These are phyloP conservation scores for Rhodophaea formosa DNA, from an alignment of 2,888 invertebrate species.

Conservation along the genomic window DNA sequence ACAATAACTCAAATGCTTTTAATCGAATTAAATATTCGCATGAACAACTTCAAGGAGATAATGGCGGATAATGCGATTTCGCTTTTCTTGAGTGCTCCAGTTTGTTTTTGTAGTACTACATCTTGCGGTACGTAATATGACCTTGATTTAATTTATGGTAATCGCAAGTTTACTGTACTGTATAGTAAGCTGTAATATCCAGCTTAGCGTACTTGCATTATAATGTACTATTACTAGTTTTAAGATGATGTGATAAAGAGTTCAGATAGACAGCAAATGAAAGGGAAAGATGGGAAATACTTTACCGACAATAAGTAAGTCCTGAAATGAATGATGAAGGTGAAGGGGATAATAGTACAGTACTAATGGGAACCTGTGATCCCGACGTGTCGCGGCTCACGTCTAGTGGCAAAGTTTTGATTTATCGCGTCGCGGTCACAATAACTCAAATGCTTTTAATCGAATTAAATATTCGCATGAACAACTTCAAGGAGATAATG, in stretches of 20 bases:
- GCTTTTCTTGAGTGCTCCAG: slow-evolving; percentile 11
- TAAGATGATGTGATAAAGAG: no score
- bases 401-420: slow-evolving; percentile 71
- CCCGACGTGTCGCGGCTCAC: slow-evolving; percentile 60
- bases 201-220: no score
- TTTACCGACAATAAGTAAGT: no score
- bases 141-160: no score
- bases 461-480: slow-evolving; percentile 44
- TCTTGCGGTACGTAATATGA: no score
- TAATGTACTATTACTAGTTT: no score
- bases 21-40: slow-evolving; percentile 49
- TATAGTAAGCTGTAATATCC: no score
- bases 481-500: slow-evolving; percentile 34
- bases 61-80: slow-evolving; percentile 28
- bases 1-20: slow-evolving; percentile 57
- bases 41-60: slow-evolving; percentile 34
- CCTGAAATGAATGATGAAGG: no score
- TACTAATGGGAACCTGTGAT: slow-evolving; percentile 27
- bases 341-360: no score
- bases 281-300: no score
- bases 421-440: slow-evolving; percentile 57
- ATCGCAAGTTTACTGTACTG: no score
- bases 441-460: slow-evolving; percentile 59
- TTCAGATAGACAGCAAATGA: no score
- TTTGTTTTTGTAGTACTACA: slow-evolving; percentile 7